Evolutionary conservation across 2,888 invertebrate species (phyloP), one percentile per base, ranked within the genome.

Genomic region (Pseudococcus jackbeardsleyi): DNA sequence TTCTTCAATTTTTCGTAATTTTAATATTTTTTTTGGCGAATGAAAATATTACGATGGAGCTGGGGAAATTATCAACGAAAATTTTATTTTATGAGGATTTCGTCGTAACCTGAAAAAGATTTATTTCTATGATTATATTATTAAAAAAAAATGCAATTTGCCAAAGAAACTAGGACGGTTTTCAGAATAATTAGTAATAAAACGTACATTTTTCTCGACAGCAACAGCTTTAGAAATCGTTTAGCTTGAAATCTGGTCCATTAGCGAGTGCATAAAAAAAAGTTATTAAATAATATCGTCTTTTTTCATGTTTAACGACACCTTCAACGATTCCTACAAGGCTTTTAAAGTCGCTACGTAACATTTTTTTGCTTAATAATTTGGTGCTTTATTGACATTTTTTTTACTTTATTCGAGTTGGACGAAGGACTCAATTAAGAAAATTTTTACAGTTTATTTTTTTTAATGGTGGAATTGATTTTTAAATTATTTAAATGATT

Each of bases 151-250:
- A 17, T 42, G 77, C 33, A 77, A 77, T 77, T 77, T 77, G 26
- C 77, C 4, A 42, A 77, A 17, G 26, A 26, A 26, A 68, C 39
- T 39, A 17, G n/a, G 12, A 26, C 42, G 42, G 42, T 77, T 68
- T 54, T 5, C 8, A 54, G 2, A 1, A 68, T 26, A 77, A 77
- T 77, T 33, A 39, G 15, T 42, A 39, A 77, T 77, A 77, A 77
- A 77, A 77, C 7, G 42, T 39, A 42, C 42, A 46, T 42, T 39
- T 68, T 33, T 86, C 68, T 72, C 22, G 68, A 86, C 42, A 86
- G 72, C 86, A 86, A 86, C 72, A 86, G 86, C 39, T 68, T 86
- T 86, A 64, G 33, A 39, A 86, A 68, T 39, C 22, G 26, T 46
- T 42, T 68, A 26, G 86, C 42, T 86, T 64, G 77, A 68, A 86